Evolutionary conservation across 2,113 vertebrate species (phyloP), one percentile per base, ranked within the genome.

Genomic region (Bos indicus): DNA sequence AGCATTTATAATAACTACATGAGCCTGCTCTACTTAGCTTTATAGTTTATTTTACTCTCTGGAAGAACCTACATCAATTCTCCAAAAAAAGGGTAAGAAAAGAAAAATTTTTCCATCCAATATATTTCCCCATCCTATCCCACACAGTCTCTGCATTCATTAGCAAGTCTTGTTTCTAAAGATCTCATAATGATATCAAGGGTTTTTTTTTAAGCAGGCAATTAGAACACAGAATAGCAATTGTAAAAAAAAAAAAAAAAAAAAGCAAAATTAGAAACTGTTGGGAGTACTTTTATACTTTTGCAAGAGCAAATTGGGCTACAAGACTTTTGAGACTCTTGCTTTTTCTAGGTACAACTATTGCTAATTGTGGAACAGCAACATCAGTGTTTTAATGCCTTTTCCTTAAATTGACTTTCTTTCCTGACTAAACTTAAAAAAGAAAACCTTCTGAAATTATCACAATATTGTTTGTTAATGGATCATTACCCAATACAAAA

Each of bases 221-320:
- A 62, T 85, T 97, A 86, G 12, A 93, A 83, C 48, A 83, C 40
- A 81, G 71, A 97, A 96, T 9, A 91, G 51, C 15, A 52, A 92
- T 0, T 64, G 26, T 74, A 82, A 64, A 86, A 57, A 81, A 82
- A 64, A 89, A 59, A 64, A 89, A 59, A 51, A 81, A 36, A 23
- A 82, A 80, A 62, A 46, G n/a, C 51, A 95, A 89, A 97, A 92
- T 83, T 89, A 93, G 93, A 94, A 97, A 86, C 81, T 86, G 87
- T 26, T 93, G 36, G 60, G 36, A 94, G 15, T 71, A 30, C 21
- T n/a, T 83, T 82, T n/a, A 90, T 89, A 82, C 91, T 92, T 96
- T 30, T 91, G 54, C 77, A 91, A 98, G 96, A 96, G 60, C 56
- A 93, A 96, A 94, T 57, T 93, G 90, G 91, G 40, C 59, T 88